phyloP scores from a whole-genome alignment of 1,140 invertebrate species.

The Heliconius hermathena region DNA sequence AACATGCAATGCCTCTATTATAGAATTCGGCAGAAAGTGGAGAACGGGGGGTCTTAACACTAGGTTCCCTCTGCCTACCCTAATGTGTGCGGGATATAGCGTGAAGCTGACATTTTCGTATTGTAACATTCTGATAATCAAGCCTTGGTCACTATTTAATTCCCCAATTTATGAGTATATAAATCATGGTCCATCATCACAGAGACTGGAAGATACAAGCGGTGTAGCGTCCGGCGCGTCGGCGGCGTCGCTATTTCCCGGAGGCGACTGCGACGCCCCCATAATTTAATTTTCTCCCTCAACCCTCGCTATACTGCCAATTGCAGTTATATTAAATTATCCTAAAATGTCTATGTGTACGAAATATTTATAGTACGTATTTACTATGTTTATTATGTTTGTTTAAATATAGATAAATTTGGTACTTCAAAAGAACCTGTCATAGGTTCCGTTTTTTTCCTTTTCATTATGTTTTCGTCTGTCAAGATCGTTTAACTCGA shows the following conservation, averaged over 20 bases:
- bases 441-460: no score
- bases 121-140: no score
- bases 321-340: conserved; percentile 41
- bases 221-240: conserved; percentile 24
- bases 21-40: no score
- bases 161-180: background rate
- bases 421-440: no score
- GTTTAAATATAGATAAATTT: no score
- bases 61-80: no score
- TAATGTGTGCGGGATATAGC: no score
- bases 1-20: no score
- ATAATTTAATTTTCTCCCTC: conserved; percentile 39
- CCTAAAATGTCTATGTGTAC: conserved; percentile 32
- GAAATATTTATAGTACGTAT: conserved; percentile 23
- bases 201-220: conserved; percentile 7
- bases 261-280: conserved; percentile 39
- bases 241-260: conserved; percentile 38
- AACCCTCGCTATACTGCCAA: conserved; percentile 37
- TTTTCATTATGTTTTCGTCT: no score
- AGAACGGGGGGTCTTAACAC: no score
- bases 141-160: background rate
- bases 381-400: background rate
- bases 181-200: conserved; percentile 19
- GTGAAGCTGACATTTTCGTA: no score
- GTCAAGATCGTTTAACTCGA: no score